Base-by-base conservation (phyloP, 1,140 invertebrate species). In the Caerostris extrusa region DNA sequence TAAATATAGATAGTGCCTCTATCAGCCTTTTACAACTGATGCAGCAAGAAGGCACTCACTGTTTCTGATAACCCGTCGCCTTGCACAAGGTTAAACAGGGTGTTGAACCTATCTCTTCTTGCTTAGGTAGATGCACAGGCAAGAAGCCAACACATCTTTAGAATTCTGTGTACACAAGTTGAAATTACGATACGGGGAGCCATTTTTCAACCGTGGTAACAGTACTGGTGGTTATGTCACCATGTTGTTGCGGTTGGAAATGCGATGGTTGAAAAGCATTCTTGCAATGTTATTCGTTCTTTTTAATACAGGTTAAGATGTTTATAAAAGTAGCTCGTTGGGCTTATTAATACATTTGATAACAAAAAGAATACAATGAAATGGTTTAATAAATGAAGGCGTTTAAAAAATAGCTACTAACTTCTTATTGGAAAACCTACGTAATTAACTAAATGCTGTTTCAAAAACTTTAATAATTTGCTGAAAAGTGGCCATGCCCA, bases 1-100 rank as follows among this genome's bases (percentile, higher is more conserved):
- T 89, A 89, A 89, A 89, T 89, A 89, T 69, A 89, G 87, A 89
- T 89, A 89, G 87, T 55, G 50, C 64, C 60, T 87, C 60, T 87
- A 89, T 89, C 61, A 71, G 12, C 58, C 4, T 6, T n/a, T 56
- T 89, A 89, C 87, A 89, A 67, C 58, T 69, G 87, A 53, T 71
- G 50, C 87, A 71, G 64, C 87, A 89, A 67, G 60, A 34, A 67
- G 60, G 61, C 60, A 67, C 14, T 88, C 57, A 56, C 50, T 67
- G 64, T 14, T 8, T 5, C 61, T 34, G 87, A 89, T 71, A 89
- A 71, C 61, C 50, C 14, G 7, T 5, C 64, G 7, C 56, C n/a
- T 69, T 53, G 50, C 10, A 67, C 57, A 67, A 89, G 87, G 87
- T 89, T 69, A 69, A 89, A 55, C 87, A 89, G 87, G 87, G 19